These are phyloP conservation scores for Cloeon dipterum DNA, from an alignment of 2,888 invertebrate species.

Conservation along the genomic window DNA sequence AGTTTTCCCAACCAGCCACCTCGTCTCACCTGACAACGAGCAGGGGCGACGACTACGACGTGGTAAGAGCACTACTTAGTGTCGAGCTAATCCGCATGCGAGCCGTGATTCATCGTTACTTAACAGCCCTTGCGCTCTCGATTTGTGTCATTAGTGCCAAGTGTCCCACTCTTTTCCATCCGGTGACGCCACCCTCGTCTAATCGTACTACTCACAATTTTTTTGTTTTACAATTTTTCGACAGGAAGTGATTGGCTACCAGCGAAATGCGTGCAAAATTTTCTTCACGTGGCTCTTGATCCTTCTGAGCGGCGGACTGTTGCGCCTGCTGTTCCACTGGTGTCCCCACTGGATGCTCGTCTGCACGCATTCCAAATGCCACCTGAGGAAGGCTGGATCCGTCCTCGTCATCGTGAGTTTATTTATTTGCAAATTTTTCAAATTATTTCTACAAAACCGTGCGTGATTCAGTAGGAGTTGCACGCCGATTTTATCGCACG, in stretches of 20 bases:
- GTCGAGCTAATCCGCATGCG: too few species aligned
- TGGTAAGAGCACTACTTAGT: too few species aligned
- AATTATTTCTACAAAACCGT: neutral
- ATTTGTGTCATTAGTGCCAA: too few species aligned
- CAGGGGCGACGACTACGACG: too few species aligned
- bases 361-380: conserved; percentile 44
- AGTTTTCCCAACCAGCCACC: too few species aligned
- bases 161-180: too few species aligned
- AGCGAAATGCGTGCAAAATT: conserved; percentile 27
- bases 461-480: neutral
- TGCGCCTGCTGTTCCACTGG: conserved; percentile 78
- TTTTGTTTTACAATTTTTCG: conserved; percentile 8
- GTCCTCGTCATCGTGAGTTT: conserved; percentile 47
- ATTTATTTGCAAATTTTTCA: neutral
- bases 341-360: conserved; percentile 55
- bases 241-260: conserved; percentile 47
- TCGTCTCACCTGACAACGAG: too few species aligned
- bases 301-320: conserved; percentile 42
- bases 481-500: neutral
- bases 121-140: too few species aligned
- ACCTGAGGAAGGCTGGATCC: conserved; percentile 48
- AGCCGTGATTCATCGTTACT: too few species aligned
- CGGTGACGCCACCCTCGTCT: too few species aligned
- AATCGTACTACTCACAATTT: too few species aligned
- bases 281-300: conserved; percentile 37